Evolutionary conservation across 35 echinoderm and acorn worm genomes (phyloP).

Genomic region (Heliocidaris erythrogramma): DNA sequence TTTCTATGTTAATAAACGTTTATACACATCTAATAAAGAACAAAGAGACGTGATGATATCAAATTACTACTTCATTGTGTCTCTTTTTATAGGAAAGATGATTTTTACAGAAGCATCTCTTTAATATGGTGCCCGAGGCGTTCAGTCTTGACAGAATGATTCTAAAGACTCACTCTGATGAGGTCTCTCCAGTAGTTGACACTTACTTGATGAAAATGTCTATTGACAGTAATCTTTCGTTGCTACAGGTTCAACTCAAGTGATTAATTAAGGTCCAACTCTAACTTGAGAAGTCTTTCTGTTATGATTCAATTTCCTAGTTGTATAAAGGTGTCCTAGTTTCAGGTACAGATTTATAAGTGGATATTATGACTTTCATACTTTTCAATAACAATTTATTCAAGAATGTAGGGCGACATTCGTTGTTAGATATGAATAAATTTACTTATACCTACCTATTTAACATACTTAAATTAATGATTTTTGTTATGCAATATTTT

Average conservation of each 20-base stretch:
- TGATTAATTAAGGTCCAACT: background rate
- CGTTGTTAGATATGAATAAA: background rate
- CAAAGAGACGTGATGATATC: no score
- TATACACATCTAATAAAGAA: no score
- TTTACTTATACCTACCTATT: no score
- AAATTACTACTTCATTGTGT: background rate
- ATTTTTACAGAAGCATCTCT: background rate
- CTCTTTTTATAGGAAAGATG: background rate
- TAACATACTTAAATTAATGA: no score
- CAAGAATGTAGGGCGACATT: background rate
- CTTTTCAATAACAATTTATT: background rate
- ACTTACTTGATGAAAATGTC: constrained; percentile 9
- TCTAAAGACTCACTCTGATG: background rate
- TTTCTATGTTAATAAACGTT: no score
- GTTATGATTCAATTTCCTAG: background rate
- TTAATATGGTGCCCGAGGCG: background rate
- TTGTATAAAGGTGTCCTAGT: background rate
- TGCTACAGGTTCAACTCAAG: background rate
- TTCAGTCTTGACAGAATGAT: background rate
- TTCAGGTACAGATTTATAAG: background rate
- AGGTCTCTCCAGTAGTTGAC: background rate
- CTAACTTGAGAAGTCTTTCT: background rate
- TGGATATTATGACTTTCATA: background rate
- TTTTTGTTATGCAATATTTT: no score
- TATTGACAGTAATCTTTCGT: constrained; percentile 23